Conservation (phyloP, 1,140 invertebrate genomes). For the Helicoverpa zea region DNA sequence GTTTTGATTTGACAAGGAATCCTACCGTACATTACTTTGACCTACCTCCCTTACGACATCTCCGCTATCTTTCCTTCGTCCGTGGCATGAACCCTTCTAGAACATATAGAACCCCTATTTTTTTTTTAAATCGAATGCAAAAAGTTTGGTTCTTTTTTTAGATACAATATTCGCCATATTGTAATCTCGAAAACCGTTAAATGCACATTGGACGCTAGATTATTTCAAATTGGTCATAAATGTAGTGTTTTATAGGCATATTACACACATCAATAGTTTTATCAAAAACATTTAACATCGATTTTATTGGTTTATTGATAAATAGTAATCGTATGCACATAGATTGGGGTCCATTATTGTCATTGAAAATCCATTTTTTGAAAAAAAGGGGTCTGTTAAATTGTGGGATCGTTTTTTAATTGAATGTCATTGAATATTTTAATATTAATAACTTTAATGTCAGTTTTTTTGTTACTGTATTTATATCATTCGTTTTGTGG, state of each 20-base stretch:
- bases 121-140: neutral
- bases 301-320: slow-evolving; percentile 34
- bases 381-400: neutral
- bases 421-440: slow-evolving; percentile 21
- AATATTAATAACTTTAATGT: neutral
- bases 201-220: neutral
- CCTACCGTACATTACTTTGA: too few species aligned
- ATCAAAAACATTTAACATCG: slow-evolving; percentile 25
- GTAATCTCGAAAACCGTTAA: slow-evolving; percentile 17
- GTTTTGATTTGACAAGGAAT: too few species aligned
- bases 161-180: slow-evolving; percentile 11
- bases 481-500: neutral
- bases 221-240: slow-evolving; percentile 34
- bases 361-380: neutral
- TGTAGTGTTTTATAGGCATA: neutral
- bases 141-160: neutral
- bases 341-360: slow-evolving; percentile 18
- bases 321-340: slow-evolving; percentile 36
- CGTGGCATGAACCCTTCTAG: neutral
- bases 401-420: neutral
- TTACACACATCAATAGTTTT: slow-evolving; percentile 18
- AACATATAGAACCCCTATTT: too few species aligned
- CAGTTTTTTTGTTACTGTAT: neutral
- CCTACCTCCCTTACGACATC: too few species aligned
- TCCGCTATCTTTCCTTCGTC: too few species aligned